A percentile compares a stretch with the other conserved stretches of the same genome.
Conservation (phyloP, 2,888 invertebrate genomes). For the Tachystola acroxantha region DNA sequence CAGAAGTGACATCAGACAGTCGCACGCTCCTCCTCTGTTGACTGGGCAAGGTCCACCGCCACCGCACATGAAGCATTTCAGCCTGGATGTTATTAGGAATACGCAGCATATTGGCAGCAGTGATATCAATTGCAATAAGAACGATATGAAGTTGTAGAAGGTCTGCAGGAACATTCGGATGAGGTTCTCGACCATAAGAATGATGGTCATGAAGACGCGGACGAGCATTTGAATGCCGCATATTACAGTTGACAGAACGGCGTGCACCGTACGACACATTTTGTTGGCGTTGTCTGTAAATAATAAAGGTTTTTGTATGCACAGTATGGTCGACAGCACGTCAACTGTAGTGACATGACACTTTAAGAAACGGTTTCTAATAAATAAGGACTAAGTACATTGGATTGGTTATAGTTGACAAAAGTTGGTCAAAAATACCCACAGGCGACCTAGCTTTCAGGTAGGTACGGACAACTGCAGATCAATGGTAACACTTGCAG, state of each 20-base stretch:
- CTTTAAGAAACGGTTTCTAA: no score
- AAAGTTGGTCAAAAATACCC: no score
- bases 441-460: no score
- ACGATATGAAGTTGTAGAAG: conserved; percentile 59
- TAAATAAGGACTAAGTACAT: no score
- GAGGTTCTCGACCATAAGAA: conserved; percentile 61
- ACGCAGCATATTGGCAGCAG: conserved; percentile 58
- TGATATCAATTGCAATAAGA: conserved; percentile 53
- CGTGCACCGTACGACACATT: conserved; percentile 61
- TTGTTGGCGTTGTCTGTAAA: conserved; percentile 9
- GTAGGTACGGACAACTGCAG: no score
- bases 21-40: conserved; percentile 50
- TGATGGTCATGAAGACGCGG: conserved; percentile 56
- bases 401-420: no score
- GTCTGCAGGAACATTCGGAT: conserved; percentile 58
- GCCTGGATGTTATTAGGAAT: conserved; percentile 46
- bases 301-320: background rate
- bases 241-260: conserved; percentile 43
- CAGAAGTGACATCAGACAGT: conserved; percentile 50
- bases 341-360: no score
- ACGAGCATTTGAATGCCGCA: conserved; percentile 60
- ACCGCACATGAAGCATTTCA: conserved; percentile 58
- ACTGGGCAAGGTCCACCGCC: conserved; percentile 55
- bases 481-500: no score
- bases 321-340: no score